Evolutionary conservation across 2,113 vertebrate genomes (phyloP).

Genomic region (Polypterus senegalus): DNA sequence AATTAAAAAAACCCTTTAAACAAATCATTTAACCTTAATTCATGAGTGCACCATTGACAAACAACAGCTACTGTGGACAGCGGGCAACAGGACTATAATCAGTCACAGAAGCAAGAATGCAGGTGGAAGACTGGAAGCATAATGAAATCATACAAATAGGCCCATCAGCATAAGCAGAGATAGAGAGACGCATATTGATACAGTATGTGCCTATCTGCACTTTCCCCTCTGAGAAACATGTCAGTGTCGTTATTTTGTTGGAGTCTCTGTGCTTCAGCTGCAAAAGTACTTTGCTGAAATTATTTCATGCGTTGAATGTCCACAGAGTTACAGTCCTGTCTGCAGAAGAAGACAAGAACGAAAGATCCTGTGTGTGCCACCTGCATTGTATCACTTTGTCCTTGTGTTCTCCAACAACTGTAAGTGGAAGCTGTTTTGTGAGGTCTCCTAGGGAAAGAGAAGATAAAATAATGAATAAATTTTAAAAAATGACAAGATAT

Average conservation of each 20-base stretch:
- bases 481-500: too few relatives aligned
- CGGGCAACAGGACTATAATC: slow-evolving; percentile 50
- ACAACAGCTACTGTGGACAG: slow-evolving; percentile 23
- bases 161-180: slow-evolving; percentile 31
- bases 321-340: slow-evolving; percentile 90
- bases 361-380: slow-evolving; percentile 83
- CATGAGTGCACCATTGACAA: slow-evolving; percentile 34
- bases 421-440: slow-evolving; percentile 85
- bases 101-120: slow-evolving; percentile 53
- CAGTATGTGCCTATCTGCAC: not conserved
- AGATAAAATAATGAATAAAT: not conserved
- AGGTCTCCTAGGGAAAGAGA: slow-evolving; percentile 66
- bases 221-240: not conserved
- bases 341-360: slow-evolving; percentile 89
- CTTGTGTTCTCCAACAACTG: slow-evolving; percentile 77
- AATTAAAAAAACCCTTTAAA: slow-evolving; percentile 54
- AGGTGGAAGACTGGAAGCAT: slow-evolving; percentile 52
- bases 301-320: slow-evolving; percentile 57
- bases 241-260: not conserved
- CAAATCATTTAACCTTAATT: slow-evolving; percentile 24
- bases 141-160: slow-evolving; percentile 43
- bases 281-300: slow-evolving; percentile 18
- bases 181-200: slow-evolving; percentile 22
- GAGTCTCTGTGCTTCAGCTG: slow-evolving; percentile 37
- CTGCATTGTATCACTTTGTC: slow-evolving; percentile 97